A percentile compares a stretch with the other conserved stretches of the same genome.
Evolutionary conservation across 2,113 vertebrate species (phyloP).

Genomic region (Stigmatopora nigra): DNA sequence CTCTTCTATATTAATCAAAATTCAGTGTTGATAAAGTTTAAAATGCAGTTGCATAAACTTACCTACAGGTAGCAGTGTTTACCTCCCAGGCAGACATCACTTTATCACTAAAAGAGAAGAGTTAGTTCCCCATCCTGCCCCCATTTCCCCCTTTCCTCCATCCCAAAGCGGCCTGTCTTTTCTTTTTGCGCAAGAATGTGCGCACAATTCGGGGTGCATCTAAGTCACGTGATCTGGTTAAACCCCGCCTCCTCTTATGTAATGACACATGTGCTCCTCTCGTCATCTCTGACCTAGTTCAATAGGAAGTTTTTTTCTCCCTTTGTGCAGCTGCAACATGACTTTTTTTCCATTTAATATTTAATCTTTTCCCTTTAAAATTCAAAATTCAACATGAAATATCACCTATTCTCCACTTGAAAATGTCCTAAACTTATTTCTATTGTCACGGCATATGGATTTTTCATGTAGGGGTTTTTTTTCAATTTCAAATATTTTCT

Average conservation of each 20-base stretch:
- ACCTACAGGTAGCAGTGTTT: constrained; percentile 55
- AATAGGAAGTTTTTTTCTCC: background rate
- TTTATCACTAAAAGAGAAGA: constrained; percentile 32
- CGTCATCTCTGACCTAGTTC: constrained; percentile 30
- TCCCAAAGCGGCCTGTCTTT: background rate
- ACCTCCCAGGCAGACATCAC: constrained; percentile 15
- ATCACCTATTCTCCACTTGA: too few relatives aligned
- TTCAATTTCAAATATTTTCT: background rate
- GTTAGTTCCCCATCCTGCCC: background rate
- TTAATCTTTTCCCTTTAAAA: too few relatives aligned
- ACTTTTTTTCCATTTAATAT: background rate
- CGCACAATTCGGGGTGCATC: constrained; percentile 32
- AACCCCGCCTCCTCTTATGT: constrained; percentile 47
- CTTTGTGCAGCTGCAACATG: background rate
- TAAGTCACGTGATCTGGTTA: constrained; percentile 44
- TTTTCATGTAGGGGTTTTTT: background rate
- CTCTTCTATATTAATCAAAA: too few relatives aligned
- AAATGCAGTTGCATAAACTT: background rate
- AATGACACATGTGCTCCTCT: constrained; percentile 43
- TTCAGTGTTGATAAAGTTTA: background rate
- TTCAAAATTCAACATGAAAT: too few relatives aligned
- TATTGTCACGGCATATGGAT: background rate
- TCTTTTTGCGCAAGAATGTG: constrained; percentile 21
- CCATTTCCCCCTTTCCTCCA: constrained; percentile 1
- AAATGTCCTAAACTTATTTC: too few relatives aligned